Evolutionary conservation across 2,113 vertebrate species (phyloP), one percentile per base, ranked within the genome.

Genomic region (Typhlomys cinereus): DNA sequence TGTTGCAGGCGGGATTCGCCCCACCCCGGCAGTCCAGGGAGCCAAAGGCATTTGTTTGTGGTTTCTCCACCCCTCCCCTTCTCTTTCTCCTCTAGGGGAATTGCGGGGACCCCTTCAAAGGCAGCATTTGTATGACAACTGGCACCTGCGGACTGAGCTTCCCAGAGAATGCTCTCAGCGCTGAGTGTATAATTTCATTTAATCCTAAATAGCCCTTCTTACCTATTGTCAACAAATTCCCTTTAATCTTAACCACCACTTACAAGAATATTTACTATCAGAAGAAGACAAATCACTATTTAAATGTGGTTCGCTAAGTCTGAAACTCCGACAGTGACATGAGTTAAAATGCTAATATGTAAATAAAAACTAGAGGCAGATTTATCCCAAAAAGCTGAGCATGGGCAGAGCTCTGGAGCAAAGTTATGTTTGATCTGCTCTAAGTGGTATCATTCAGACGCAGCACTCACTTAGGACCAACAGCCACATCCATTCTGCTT

Each of bases 401-500:
- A 97, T 93, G 95, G 96, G 93, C 93, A 97, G 97, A 98, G 95
- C 95, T 87, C 95, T 89, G 96, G 98, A 98, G 98, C 98, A 97
- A 98, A 98, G 97, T 97, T 97, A 97, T 84, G 85, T 97, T 97
- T 95, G 97, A 97, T 97, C 94, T 94, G 88, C 96, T 98, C 97
- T 96, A 96, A 97, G 97, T 97, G 96, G 94, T 94, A 96, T 97
- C 96, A 90, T 96, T 97, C 96, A 96, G 96, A 81, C 94, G 91
- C 80, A 39, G 91, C 0, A 0, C 92, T 97, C 95, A 70, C 91
- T 95, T 96, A 96, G 94, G 97, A 96, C 97, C 92, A 80, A 92
- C 90, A 92, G 82, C n/a, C 62, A 96, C 95, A 97, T 98, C 96
- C 96, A 97, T 98, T 97, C 96, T 98, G 97, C 93, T 98, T 98